These are phyloP conservation scores for Indicator indicator DNA, from an alignment of 2,113 vertebrate genomes.

Conservation along the genomic window DNA sequence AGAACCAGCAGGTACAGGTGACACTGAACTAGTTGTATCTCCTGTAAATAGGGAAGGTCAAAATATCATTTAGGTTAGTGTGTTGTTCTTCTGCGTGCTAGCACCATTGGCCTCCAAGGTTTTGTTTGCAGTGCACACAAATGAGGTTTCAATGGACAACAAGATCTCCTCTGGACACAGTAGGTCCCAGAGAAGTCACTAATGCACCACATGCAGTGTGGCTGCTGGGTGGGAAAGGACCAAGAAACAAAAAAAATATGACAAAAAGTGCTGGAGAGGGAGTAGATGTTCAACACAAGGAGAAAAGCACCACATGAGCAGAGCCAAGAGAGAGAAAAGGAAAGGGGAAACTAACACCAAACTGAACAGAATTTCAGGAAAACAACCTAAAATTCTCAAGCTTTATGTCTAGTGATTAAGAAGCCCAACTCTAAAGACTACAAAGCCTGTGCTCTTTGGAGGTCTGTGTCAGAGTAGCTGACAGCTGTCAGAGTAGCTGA, in stretches of 20 bases:
- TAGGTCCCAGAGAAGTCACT: neutral
- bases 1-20: neutral
- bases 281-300: neutral
- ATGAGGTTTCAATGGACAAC: neutral
- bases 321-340: neutral
- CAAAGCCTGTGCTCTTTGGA: neutral
- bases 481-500: too few relatives aligned
- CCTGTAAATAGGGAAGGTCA: neutral
- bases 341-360: neutral
- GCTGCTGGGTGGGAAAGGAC: neutral
- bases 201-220: neutral
- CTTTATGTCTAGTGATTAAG: neutral
- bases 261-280: neutral
- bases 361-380: neutral
- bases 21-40: neutral
- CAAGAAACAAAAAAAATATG: neutral
- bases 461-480: neutral
- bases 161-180: neutral
- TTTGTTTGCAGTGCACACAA: neutral
- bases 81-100: neutral
- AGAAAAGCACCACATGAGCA: neutral
- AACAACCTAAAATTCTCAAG: neutral
- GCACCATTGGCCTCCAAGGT: neutral
- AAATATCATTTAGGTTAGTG: neutral
- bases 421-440: neutral